Conservation (phyloP, 2,113 vertebrate genomes). For the Pterocles orientalis region DNA sequence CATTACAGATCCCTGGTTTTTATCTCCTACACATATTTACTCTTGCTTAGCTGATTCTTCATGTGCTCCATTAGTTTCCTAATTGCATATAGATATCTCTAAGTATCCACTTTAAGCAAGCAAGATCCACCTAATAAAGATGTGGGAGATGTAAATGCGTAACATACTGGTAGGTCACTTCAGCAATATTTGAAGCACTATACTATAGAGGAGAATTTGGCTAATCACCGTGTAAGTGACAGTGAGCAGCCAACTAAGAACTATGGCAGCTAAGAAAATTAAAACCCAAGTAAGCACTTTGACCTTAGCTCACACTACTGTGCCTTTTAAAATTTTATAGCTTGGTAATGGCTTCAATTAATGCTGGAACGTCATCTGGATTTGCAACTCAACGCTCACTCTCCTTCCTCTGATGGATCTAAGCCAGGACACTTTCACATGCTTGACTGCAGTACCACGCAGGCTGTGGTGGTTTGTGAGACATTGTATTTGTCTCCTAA, state of each 20-base stretch:
- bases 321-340: constrained; percentile 1
- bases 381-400: not conserved
- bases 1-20: not conserved
- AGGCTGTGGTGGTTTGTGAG: not conserved
- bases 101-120: not conserved
- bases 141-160: not conserved
- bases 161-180: not conserved
- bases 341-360: constrained; percentile 31
- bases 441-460: not conserved
- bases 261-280: not conserved
- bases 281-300: not conserved
- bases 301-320: not conserved
- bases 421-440: not conserved
- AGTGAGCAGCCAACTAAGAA: not conserved
- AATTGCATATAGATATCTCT: not conserved
- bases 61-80: not conserved
- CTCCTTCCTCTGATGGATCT: not conserved
- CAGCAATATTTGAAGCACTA: not conserved
- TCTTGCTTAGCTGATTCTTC: not conserved
- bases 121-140: not conserved
- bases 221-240: not conserved
- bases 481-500: not conserved
- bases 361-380: constrained; percentile 22
- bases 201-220: not conserved
- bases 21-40: not conserved